phyloP scores from a whole-genome alignment of 2,113 vertebrate genomes.

The Percopsis transmontana region DNA sequence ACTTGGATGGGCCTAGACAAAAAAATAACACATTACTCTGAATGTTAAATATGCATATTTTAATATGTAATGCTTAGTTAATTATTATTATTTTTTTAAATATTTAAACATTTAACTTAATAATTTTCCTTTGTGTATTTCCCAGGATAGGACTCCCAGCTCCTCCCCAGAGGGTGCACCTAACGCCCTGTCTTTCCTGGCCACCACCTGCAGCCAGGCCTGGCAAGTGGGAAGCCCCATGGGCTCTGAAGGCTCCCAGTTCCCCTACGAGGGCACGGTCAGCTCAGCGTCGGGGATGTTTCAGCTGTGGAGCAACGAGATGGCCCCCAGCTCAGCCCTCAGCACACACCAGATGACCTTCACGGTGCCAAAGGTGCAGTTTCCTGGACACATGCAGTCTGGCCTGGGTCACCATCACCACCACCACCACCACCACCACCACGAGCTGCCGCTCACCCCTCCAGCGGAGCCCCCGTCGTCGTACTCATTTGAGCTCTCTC shows the following conservation, averaged over 20 bases:
- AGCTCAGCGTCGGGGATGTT: constrained; percentile 82
- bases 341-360: constrained; percentile 82
- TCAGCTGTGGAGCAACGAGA: constrained; percentile 85
- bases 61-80: neutral
- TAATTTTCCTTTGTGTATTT: neutral
- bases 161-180: constrained; percentile 79
- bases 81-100: neutral
- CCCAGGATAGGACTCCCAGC: constrained; percentile 81
- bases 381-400: constrained; percentile 78
- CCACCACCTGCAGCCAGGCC: constrained; percentile 81
- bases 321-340: constrained; percentile 72
- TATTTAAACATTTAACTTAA: neutral
- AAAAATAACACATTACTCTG: no score
- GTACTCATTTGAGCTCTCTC: constrained; percentile 85
- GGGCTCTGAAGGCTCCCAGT: constrained; percentile 73
- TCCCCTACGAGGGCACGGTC: constrained; percentile 77
- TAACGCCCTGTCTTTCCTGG: constrained; percentile 78
- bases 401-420: constrained; percentile 78
- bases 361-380: constrained; percentile 82
- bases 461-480: constrained; percentile 80
- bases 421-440: constrained; percentile 77
- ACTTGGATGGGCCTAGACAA: no score
- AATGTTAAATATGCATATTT: neutral
- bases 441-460: constrained; percentile 85
- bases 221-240: constrained; percentile 70